phyloP scores from a whole-genome alignment of 2,797 vertebrate genomes.

The Parauchenoglanis ngamensis region DNA sequence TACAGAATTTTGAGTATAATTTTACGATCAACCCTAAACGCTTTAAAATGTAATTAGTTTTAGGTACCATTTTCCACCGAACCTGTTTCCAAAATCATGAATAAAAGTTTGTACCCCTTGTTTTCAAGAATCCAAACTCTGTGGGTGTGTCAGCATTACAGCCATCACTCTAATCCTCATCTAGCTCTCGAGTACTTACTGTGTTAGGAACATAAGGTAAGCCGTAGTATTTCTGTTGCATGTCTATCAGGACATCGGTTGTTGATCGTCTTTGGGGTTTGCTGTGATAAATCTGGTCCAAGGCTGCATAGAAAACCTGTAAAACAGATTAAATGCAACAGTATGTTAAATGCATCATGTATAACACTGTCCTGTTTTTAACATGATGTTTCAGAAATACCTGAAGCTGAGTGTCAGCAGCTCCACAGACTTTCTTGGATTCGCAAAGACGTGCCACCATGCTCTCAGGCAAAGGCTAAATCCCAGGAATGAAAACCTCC shows the following conservation, averaged over 20 bases:
- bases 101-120: not conserved
- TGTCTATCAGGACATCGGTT: slow-evolving; percentile 88
- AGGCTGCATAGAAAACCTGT: slow-evolving; percentile 91
- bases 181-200: slow-evolving; percentile 65
- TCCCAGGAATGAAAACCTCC: not conserved
- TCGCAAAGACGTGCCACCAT: slow-evolving; percentile 95
- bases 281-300: slow-evolving; percentile 95
- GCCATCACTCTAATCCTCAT: not conserved
- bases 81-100: not conserved
- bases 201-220: slow-evolving; percentile 89
- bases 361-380: not conserved
- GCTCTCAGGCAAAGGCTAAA: slow-evolving; percentile 83
- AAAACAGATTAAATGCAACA: slow-evolving; percentile 15
- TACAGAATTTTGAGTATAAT: not conserved
- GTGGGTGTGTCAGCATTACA: not conserved
- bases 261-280: slow-evolving; percentile 84
- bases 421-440: slow-evolving; percentile 95
- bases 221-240: slow-evolving; percentile 89
- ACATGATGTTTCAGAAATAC: slow-evolving; percentile 64
- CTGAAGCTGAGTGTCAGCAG: slow-evolving; percentile 96
- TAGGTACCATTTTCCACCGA: not conserved
- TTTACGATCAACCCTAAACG: not conserved
- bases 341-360: not conserved
- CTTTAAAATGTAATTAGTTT: not conserved
- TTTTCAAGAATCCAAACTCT: not conserved